Base-by-base conservation (phyloP, 2,888 invertebrate species). In the Punctoribates punctum region DNA sequence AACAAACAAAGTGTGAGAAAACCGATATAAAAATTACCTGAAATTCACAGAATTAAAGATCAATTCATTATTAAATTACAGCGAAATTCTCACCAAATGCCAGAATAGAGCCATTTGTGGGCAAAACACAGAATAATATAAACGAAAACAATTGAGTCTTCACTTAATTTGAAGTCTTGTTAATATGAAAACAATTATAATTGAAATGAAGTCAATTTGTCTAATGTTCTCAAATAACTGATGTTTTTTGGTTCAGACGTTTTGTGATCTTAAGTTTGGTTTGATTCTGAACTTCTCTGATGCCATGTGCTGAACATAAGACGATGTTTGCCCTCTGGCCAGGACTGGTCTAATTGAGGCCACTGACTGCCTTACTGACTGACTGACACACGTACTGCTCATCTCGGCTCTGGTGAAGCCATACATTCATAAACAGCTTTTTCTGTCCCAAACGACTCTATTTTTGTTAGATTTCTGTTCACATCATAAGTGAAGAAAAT, bases 271-370 rank as follows among this genome's bases (percentile, higher is more conserved):
- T 57, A 25, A 25, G 57, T 25, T 57, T 4, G 25, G 9, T 9
- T 25, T 25, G 25, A 57, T 57, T 25, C 25, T 57, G 6, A 34
- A 57, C 25, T 57, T 57, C n/a, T 25, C 25, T 57, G 57, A 57
- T 57, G 4, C 57, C 57, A 54, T 57, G 57, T 57, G 57, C 57
- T 57, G 3, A 57, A 25, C 57, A 25, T 57, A 25, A 57, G 23
- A 57, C 25, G 57, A 25, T 57, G 57, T 25, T 1, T 9, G 57
- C 57, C 57, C 8, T 3, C 13, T 6, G 57, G 57, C 57, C 23
- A 13, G 25, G 57, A 57, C 57, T 57, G 57, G 57, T 57, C 57
- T 25, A 25, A 57, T 57, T 57, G 57, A 57, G 57, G 57, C 57
- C 57, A 57, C 46, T 57, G 25, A 34, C 34, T 34, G 34, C 34